phyloP scores from a whole-genome alignment of 1,140 invertebrate species.

The Liolophura sinensis region DNA sequence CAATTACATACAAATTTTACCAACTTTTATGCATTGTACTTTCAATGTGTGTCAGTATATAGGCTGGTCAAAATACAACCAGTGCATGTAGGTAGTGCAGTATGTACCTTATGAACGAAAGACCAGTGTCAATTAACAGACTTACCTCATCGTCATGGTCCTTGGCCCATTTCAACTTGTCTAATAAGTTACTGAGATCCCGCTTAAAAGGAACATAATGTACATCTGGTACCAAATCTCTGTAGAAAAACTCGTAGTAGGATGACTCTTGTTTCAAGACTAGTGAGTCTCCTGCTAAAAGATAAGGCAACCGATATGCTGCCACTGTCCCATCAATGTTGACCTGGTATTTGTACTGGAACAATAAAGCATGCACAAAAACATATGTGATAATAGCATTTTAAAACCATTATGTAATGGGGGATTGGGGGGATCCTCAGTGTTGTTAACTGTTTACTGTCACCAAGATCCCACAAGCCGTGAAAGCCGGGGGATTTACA shows the following conservation, averaged over 20 bases:
- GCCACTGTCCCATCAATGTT: conserved; percentile 96
- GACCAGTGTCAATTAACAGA: neutral
- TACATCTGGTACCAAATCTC: conserved; percentile 70
- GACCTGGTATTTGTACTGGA: conserved; percentile 93
- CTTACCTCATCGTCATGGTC: conserved; percentile 71
- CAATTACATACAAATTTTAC: no score
- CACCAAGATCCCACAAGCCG: no score
- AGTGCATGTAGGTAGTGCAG: neutral
- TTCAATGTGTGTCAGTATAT: no score
- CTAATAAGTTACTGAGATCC: conserved; percentile 80
- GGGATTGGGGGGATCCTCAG: no score
- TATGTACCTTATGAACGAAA: neutral
- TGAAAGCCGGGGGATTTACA: no score
- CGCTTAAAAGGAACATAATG: conserved; percentile 85
- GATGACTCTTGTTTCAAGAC: conserved; percentile 91
- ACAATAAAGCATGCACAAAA: conserved; percentile 16
- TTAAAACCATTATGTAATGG: no score
- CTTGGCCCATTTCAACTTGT: conserved; percentile 80
- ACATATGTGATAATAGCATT: no score
- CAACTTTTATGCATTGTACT: no score
- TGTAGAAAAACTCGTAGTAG: conserved; percentile 95
- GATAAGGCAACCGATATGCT: conserved; percentile 90
- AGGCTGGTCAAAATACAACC: neutral
- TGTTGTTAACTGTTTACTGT: no score
- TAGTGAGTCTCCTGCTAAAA: conserved; percentile 82